Conservation (phyloP, 2,113 vertebrate genomes). For the Grantiella picta region DNA sequence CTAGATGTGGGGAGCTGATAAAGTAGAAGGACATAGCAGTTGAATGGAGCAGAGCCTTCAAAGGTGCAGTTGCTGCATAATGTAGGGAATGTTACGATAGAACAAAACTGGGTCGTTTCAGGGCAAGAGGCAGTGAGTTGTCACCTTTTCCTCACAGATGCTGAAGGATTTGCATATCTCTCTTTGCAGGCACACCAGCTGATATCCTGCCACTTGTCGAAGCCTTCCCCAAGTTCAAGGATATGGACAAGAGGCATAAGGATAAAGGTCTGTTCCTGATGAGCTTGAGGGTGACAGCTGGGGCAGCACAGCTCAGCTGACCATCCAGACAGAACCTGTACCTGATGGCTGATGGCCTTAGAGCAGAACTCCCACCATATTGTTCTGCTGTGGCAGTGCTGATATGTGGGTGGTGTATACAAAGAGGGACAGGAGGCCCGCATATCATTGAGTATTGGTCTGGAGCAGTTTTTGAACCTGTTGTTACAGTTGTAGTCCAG, state of each 20-base stretch:
- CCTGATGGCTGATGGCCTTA: not conserved
- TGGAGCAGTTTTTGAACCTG: not conserved
- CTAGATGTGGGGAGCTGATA: not conserved
- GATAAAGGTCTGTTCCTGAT: conserved; percentile 67
- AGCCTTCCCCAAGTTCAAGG: conserved; percentile 65
- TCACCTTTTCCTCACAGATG: not conserved
- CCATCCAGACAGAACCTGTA: not conserved
- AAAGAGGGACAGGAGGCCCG: not conserved
- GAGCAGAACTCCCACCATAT: not conserved
- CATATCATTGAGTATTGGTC: not conserved
- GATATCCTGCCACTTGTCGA: conserved; percentile 87
- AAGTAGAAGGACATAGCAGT: not conserved
- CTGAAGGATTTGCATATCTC: not conserved
- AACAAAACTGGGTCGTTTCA: not conserved
- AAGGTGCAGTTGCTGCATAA: not conserved
- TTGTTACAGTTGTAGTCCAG: not conserved
- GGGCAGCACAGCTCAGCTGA: not conserved
- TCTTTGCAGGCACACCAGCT: conserved; percentile 79
- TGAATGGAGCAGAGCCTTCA: not conserved
- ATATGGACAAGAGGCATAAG: conserved; percentile 26
- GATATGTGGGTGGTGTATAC: not conserved
- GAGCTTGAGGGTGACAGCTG: not conserved
- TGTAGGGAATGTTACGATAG: not conserved
- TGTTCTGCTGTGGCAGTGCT: not conserved
- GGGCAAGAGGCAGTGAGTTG: not conserved